These are phyloP conservation scores for Clanis bilineata DNA, from an alignment of 2,888 invertebrate genomes.

Conservation along the genomic window DNA sequence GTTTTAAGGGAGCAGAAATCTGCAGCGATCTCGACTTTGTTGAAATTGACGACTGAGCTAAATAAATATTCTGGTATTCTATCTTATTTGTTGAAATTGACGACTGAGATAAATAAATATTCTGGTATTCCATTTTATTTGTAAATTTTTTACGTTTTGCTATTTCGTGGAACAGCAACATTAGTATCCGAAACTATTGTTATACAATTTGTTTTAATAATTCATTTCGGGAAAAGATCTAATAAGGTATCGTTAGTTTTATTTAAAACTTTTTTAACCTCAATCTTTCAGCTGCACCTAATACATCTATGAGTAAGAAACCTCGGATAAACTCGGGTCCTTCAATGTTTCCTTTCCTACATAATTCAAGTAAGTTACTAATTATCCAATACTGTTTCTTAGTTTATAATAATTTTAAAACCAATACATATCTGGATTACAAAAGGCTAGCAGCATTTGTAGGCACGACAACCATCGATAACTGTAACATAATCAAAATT, in stretches of 20 bases:
- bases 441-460: no score
- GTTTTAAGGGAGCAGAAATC: conserved; percentile 44
- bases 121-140: conserved; percentile 31
- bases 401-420: background rate
- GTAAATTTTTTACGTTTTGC: background rate
- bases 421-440: no score
- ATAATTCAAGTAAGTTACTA: conserved; percentile 35
- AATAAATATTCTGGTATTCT: conserved; percentile 32
- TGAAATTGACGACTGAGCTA: conserved; percentile 29
- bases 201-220: background rate
- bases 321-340: conserved; percentile 42
- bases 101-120: conserved; percentile 21
- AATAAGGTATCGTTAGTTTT: background rate
- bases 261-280: no score
- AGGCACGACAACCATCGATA: no score
- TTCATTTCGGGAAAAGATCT: no score
- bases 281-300: conserved; percentile 10
- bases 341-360: conserved; percentile 44
- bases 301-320: conserved; percentile 23
- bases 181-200: no score
- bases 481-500: no score
- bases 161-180: no score
- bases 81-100: conserved; percentile 30
- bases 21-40: conserved; percentile 41
- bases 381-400: no score